Percentiles rank a stretch among this genome's conserved stretches.
Evolutionary conservation across 2,888 invertebrate species (phyloP).

Genomic region (Diadromus collaris): DNA sequence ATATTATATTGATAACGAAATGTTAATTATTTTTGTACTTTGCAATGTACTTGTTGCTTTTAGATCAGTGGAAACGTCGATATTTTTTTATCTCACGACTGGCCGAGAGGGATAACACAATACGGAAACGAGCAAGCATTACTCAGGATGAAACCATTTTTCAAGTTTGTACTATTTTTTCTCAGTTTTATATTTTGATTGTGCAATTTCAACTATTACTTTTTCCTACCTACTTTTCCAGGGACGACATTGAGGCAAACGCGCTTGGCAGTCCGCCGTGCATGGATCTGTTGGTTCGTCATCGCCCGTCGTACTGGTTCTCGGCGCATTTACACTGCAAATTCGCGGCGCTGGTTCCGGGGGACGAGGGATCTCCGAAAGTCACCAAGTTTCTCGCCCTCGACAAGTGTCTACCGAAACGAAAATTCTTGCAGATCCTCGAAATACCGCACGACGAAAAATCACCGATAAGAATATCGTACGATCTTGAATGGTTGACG

Average conservation of each 20-base stretch:
- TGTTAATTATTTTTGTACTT: background rate
- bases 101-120: constrained; percentile 95
- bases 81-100: constrained; percentile 97
- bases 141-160: constrained; percentile 89
- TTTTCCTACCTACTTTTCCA: constrained; percentile 77
- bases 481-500: constrained; percentile 97
- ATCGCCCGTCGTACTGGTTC: constrained; percentile 97
- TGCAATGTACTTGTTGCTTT: constrained; percentile 49
- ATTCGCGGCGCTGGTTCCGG: constrained; percentile 93
- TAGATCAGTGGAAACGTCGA: constrained; percentile 85
- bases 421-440: constrained; percentile 94
- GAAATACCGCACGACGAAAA: constrained; percentile 84
- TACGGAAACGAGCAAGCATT: constrained; percentile 90
- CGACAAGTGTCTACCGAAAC: constrained; percentile 97
- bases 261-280: constrained; percentile 94
- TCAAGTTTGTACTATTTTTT: constrained; percentile 82
- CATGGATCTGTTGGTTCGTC: constrained; percentile 88
- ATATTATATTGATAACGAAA: background rate
- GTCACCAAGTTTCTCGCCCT: constrained; percentile 94
- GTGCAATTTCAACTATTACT: background rate
- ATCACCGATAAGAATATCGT: constrained; percentile 82
- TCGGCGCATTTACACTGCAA: constrained; percentile 98
- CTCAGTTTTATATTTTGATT: background rate
- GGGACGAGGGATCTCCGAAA: constrained; percentile 81
- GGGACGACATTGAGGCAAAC: constrained; percentile 90